phyloP scores from a whole-genome alignment of 1,140 invertebrate genomes.

The Drosophila sechellia region DNA sequence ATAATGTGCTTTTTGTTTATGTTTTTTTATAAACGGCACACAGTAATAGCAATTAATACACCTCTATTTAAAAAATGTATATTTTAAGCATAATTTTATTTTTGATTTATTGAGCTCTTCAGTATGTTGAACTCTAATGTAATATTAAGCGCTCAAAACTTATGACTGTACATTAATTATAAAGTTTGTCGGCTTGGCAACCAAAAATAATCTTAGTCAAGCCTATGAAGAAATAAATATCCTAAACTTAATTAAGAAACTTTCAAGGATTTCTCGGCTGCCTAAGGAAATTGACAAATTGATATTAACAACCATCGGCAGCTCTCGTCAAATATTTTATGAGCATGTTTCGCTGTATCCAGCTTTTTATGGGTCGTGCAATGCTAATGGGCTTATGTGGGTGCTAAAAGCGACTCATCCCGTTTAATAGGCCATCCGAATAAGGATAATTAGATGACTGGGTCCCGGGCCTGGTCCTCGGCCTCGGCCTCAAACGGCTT shows the following conservation, averaged over 20 bases:
- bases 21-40: too few species aligned
- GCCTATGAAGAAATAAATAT: neutral
- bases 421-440: slow-evolving; percentile 75
- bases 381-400: slow-evolving; percentile 75
- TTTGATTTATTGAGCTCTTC: too few species aligned
- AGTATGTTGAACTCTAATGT: too few species aligned
- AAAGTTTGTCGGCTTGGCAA: too few species aligned
- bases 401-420: slow-evolving; percentile 72
- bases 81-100: too few species aligned
- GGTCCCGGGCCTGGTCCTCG: slow-evolving; percentile 26
- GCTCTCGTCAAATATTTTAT: neutral
- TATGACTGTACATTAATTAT: too few species aligned
- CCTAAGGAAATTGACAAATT: slow-evolving; percentile 22
- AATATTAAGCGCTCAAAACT: too few species aligned
- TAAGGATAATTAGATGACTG: slow-evolving; percentile 72
- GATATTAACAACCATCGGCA: slow-evolving; percentile 47
- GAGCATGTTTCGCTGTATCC: slow-evolving; percentile 24
- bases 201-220: neutral
- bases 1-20: neutral
- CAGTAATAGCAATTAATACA: too few species aligned
- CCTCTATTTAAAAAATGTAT: too few species aligned
- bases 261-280: neutral
- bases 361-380: slow-evolving; percentile 58
- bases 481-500: slow-evolving; percentile 34
- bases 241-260: slow-evolving; percentile 29